Percentiles rank a stretch among this genome's conserved stretches.
phyloP scores from a whole-genome alignment of 2,113 vertebrate species.

The Ellobius talpinus region DNA sequence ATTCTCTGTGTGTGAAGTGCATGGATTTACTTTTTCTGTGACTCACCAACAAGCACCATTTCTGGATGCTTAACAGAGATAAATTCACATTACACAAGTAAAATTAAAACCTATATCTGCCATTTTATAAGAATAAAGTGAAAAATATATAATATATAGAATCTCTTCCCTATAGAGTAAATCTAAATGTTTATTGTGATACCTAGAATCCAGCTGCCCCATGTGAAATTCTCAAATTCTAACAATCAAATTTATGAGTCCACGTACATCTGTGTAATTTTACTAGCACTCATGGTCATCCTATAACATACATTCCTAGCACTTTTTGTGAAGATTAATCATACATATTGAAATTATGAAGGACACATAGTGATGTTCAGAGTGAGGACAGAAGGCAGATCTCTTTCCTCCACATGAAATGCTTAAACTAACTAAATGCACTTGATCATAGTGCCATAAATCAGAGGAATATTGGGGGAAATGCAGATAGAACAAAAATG shows the following conservation, averaged over 20 bases:
- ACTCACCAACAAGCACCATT: slow-evolving; percentile 63
- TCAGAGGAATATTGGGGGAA: neutral
- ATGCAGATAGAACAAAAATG: neutral
- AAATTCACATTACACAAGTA: neutral
- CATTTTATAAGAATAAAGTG: neutral
- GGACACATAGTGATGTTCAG: neutral
- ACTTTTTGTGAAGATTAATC: neutral
- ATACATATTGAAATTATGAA: neutral
- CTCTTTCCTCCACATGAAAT: neutral
- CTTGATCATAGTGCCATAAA: neutral
- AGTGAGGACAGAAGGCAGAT: neutral
- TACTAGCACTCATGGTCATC: neutral
- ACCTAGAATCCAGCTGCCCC: neutral
- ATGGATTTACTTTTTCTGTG: slow-evolving; percentile 73
- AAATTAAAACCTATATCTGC: neutral
- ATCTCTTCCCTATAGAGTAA: neutral
- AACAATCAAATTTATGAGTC: neutral
- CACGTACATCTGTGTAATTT: neutral
- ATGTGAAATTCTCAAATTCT: neutral
- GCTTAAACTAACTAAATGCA: neutral
- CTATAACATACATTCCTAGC: neutral
- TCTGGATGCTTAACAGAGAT: slow-evolving; percentile 36
- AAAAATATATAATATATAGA: neutral
- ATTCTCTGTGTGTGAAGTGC: slow-evolving; percentile 69
- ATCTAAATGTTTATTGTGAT: neutral